Percentiles rank a stretch among this genome's conserved stretches.
These are phyloP conservation scores for Cheirogaleus major DNA, from an alignment of 2,797 vertebrate species.

Conservation along the genomic window DNA sequence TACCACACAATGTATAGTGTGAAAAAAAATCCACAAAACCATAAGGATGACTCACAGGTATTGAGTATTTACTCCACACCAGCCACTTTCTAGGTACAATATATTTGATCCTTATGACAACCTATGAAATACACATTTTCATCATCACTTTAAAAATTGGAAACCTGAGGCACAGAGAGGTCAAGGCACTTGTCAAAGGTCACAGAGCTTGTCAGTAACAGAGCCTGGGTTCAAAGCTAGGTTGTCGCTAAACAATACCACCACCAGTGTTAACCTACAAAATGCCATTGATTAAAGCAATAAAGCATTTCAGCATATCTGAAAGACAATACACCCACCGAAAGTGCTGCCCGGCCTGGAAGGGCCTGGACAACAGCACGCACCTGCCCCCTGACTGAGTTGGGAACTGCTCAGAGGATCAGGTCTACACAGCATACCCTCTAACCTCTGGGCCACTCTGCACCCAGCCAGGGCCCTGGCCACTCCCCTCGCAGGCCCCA, in stretches of 20 bases:
- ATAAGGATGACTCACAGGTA: background rate
- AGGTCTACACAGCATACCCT: background rate
- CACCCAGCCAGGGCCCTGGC: background rate
- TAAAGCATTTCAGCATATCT: background rate
- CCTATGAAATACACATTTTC: background rate
- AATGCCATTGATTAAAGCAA: background rate
- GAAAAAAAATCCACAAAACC: background rate
- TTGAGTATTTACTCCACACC: background rate
- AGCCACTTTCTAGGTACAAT: background rate
- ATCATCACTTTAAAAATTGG: background rate
- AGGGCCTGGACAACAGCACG: background rate
- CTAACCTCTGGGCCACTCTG: background rate
- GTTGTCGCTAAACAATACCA: background rate
- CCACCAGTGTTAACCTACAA: background rate
- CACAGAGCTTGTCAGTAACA: background rate
- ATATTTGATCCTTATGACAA: background rate
- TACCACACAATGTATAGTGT: background rate
- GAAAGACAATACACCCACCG: fast-evolving
- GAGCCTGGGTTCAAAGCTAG: background rate
- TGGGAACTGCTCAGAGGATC: background rate
- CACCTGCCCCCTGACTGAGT: background rate
- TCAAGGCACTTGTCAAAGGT: background rate
- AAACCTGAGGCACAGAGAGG: conserved; percentile 25
- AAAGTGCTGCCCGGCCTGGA: fast-evolving
- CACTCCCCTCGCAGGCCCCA: background rate